Conservation (phyloP, 2,888 invertebrate genomes). For the Germaria angustata region DNA sequence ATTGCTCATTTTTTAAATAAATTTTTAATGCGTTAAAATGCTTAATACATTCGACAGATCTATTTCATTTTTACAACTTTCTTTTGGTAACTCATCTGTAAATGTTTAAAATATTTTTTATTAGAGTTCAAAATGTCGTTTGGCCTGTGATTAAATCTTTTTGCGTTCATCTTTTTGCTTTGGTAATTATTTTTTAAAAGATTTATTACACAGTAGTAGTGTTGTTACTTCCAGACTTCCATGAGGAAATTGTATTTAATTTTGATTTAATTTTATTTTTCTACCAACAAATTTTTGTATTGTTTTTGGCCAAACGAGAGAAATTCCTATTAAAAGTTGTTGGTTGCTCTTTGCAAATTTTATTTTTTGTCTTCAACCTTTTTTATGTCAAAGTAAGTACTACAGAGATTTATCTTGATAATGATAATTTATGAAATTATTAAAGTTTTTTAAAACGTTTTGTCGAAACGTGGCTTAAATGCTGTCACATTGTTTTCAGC, state of each 20-base stretch:
- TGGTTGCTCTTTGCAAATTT: background rate
- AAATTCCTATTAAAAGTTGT: constrained; percentile 50
- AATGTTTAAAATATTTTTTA: constrained; percentile 16
- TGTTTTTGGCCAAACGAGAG: constrained; percentile 14
- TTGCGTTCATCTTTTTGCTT: background rate
- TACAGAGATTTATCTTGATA: constrained; percentile 49
- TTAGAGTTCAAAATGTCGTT: constrained; percentile 17
- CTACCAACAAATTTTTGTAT: background rate
- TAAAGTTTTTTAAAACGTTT: constrained; percentile 23
- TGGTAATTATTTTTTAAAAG: background rate
- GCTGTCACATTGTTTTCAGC: background rate
- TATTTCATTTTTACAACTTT: constrained; percentile 46
- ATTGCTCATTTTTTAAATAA: background rate
- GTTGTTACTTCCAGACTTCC: background rate
- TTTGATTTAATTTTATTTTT: constrained; percentile 12
- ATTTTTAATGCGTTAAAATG: background rate
- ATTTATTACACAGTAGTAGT: constrained; percentile 9
- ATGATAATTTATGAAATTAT: constrained; percentile 2
- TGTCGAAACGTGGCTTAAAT: constrained; percentile 9
- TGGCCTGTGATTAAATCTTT: background rate
- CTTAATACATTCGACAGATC: constrained; percentile 23
- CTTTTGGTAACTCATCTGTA: constrained; percentile 36
- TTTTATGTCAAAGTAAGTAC: background rate
- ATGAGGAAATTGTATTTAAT: constrained; percentile 15
- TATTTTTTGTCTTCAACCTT: constrained; percentile 10